Evolutionary conservation across 2,888 invertebrate genomes (phyloP), one percentile per base, ranked within the genome.

Genomic region (Euphydryas editha): DNA sequence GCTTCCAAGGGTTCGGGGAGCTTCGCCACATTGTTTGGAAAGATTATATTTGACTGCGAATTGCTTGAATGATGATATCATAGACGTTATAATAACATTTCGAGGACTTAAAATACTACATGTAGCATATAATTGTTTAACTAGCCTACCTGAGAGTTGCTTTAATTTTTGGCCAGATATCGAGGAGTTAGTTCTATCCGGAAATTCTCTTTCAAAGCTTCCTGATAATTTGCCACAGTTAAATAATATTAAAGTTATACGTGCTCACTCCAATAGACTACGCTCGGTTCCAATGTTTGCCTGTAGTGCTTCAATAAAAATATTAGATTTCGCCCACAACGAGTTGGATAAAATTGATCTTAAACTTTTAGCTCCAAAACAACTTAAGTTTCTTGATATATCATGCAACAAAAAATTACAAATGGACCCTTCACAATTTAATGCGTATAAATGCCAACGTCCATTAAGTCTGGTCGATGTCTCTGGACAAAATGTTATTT

Each of bases 391-490:
- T 83, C 90, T 97, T 56, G 97, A 97, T 83, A 94, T 97, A 78
- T 97, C 97, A 0, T 97, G 97, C 76, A 97, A 97, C 79, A 93
- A 95, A 54, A 95, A 96, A 76, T 88, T 97, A 10, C 96, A 96
- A 86, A 96, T 97, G 2, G 97, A 97, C 79, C 96, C 96, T 15
- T 94, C 96, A 51, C 97, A 97, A 82, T 96, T 97, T 72, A 95
- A 95, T 81, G 95, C 94, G 3, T 97, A 97, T 77, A 93, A 96
- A 85, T 95, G 96, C 46, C 96, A 96, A 81, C 90, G 97, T 51
- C 96, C 96, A 5, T 94, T 97, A 87, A 97, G 97, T 78, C 89
- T 97, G 30, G 96, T 97, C 0, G 97, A 97, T 81, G 97, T 97
- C 0, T 96, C 97, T 0, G 97, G 97, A 15, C 95, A 96, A 77